Base-by-base conservation (phyloP, 2,797 vertebrate genomes). In the Falco biarmicus region DNA sequence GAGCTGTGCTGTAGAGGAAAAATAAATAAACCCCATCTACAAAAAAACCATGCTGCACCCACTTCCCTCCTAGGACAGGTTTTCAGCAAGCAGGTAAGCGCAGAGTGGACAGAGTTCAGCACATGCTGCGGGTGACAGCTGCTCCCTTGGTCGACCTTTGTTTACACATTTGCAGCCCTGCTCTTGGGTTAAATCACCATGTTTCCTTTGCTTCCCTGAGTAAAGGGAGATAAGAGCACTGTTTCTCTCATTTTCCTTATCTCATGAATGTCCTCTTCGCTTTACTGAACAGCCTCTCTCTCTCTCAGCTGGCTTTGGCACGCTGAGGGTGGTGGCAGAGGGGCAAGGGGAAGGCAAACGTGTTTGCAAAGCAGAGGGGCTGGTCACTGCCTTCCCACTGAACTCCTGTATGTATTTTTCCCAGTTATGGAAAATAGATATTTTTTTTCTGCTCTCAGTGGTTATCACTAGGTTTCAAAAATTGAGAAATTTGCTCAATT, bases 231-330 rank as follows among this genome's bases (percentile, higher is more conserved):
- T 90, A 68, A 94, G 83, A 76, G 57, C 10, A 39, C 20, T 8
- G 60, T 64, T 47, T 21, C 85, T 96, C 77, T 95, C 84, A 84
- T 96, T 94, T 60, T 48, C 79, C 85, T 96, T 63, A 71, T 85
- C 87, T 69, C 85, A 37, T 4, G 29, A 71, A 78, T 4, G 24
- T 81, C 86, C 85, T 81, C 65, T 73, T 25, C 48, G 34, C 77
- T 57, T 60, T 63, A 76, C 81, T 41, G 71, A 91, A 39, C 76
- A 71, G 45, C 81, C 60, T 47, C 93, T 81, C 39, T 41, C 91
- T 84, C 95, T 75, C 90, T 68, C 77, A 41, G 70, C 77, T 69
- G 87, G 84, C 79, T 90, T 43, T 56, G 63, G 77, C 79, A 51
- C 2, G 3, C 64, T 34, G 65, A 26, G 8, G 19, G 47, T 7